These are phyloP conservation scores for Andrena cerasifolii DNA, from an alignment of 1,140 invertebrate species.

Conservation along the genomic window DNA sequence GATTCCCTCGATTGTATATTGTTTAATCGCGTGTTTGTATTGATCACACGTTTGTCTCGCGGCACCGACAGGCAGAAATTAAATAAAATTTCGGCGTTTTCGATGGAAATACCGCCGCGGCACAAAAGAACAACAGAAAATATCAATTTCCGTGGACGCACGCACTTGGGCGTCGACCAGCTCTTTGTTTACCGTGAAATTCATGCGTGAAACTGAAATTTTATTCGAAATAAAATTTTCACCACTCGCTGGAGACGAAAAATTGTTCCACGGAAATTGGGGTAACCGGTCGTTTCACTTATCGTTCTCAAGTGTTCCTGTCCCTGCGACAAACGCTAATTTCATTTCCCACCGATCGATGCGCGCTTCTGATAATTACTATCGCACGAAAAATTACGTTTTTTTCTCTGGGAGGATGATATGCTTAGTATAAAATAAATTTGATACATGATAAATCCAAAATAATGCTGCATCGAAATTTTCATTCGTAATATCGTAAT, in stretches of 20 bases:
- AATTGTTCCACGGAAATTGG: too few species aligned
- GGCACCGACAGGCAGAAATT: not conserved
- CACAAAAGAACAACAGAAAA: not conserved
- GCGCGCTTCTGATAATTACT: not conserved
- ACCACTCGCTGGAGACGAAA: too few species aligned
- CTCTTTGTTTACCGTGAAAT: not conserved
- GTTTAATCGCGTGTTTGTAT: constrained; percentile 39
- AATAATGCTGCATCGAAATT: too few species aligned
- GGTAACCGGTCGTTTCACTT: too few species aligned
- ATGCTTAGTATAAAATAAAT: too few species aligned
- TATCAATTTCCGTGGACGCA: not conserved
- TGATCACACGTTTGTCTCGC: constrained; percentile 12
- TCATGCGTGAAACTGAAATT: not conserved
- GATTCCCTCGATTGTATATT: not conserved
- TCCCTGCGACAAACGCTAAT: too few species aligned
- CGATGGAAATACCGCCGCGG: not conserved
- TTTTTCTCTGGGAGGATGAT: too few species aligned
- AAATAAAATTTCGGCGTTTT: not conserved
- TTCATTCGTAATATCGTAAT: too few species aligned
- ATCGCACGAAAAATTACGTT: not conserved
- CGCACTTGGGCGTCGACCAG: not conserved
- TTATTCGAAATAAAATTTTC: not conserved
- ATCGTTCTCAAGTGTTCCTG: too few species aligned
- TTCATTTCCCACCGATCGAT: too few species aligned
- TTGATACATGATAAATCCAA: too few species aligned